A percentile compares a stretch with the other conserved stretches of the same genome.
Evolutionary conservation across 2,113 vertebrate species (phyloP).

Genomic region (Urocitellus parryii): DNA sequence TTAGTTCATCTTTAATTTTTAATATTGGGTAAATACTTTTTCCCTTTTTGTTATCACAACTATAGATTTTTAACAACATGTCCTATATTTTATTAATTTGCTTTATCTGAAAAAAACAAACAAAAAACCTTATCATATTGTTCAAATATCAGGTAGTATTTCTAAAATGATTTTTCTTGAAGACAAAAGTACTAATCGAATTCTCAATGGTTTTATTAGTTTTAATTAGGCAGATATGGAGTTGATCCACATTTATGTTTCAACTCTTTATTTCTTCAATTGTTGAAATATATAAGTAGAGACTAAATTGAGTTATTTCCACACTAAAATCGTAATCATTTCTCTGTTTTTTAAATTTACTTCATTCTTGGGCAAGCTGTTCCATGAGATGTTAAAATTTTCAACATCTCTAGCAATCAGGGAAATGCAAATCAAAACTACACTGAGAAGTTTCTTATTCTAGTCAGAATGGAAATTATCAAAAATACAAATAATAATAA

Average conservation of each 20-base stretch:
- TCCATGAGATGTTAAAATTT: not conserved
- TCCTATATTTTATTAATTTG: too few species aligned
- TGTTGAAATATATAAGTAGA: conserved; percentile 59
- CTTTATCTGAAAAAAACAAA: not conserved
- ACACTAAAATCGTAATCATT: not conserved
- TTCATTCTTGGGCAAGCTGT: not conserved
- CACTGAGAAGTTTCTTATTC: too few species aligned
- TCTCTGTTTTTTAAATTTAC: not conserved
- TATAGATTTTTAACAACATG: not conserved
- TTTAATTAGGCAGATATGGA: conserved; percentile 32
- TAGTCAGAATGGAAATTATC: too few species aligned
- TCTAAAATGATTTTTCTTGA: conserved; percentile 3
- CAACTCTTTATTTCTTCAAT: conserved; percentile 66
- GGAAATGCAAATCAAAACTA: too few species aligned
- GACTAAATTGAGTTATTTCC: conserved; percentile 56
- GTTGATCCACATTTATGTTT: not conserved
- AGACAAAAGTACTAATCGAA: not conserved
- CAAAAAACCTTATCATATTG: too few species aligned
- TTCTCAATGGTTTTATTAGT: not conserved
- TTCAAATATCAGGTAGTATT: not conserved
- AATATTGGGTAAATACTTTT: not conserved
- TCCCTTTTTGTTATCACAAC: not conserved
- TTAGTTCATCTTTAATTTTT: not conserved
- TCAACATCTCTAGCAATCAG: not conserved
- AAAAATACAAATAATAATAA: too few species aligned